Evolutionary conservation across 1,140 invertebrate genomes (phyloP).

Genomic region (Arctopsyche grandis): DNA sequence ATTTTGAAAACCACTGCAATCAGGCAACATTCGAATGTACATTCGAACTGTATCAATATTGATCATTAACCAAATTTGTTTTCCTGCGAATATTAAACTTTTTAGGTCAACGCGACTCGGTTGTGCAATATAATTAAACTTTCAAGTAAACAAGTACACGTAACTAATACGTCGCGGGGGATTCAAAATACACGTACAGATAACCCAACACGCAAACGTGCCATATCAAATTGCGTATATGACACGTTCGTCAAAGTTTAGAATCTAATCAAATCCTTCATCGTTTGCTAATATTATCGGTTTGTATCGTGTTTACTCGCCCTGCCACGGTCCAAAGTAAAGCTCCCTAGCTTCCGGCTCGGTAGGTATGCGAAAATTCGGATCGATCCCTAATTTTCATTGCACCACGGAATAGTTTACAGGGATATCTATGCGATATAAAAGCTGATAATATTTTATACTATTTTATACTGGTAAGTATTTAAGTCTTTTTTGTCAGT

Average conservation of each 20-base stretch:
- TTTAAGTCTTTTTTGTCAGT: no score
- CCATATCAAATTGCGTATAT: background rate
- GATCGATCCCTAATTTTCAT: no score
- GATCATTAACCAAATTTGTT: background rate
- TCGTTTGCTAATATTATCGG: no score
- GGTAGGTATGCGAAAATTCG: no score
- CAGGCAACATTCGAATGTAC: background rate
- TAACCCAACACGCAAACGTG: background rate
- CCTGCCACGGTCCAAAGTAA: no score
- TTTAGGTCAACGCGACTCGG: conserved; percentile 24
- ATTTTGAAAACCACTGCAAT: no score
- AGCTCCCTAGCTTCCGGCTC: no score
- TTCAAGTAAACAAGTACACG: conserved; percentile 17
- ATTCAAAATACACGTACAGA: background rate
- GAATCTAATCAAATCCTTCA: background rate
- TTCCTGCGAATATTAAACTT: conserved; percentile 16
- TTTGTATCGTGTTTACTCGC: no score
- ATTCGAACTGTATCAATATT: background rate
- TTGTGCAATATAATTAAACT: conserved; percentile 27
- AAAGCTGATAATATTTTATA: no score
- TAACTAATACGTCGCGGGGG: conserved; percentile 12
- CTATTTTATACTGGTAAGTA: no score
- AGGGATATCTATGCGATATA: no score
- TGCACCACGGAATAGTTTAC: no score
- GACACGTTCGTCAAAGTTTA: background rate